A percentile compares a stretch with the other conserved stretches of the same genome.
These are phyloP conservation scores for Platerodrilus igneus DNA, from an alignment of 2,888 invertebrate genomes.

Conservation along the genomic window DNA sequence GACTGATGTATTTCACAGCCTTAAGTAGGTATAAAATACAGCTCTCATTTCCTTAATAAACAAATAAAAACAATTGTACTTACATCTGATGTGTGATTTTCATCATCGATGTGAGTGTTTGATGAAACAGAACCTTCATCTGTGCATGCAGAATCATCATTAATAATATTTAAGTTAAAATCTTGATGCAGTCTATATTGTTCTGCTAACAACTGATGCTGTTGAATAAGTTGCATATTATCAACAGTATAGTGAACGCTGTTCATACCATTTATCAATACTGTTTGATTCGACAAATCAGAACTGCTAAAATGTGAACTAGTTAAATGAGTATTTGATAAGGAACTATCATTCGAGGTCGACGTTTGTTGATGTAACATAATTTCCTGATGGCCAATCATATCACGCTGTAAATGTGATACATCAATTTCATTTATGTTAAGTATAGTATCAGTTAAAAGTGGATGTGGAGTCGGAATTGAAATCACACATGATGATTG, in stretches of 20 bases:
- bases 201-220: constrained; percentile 35
- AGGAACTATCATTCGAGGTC: constrained; percentile 36
- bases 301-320: constrained; percentile 40
- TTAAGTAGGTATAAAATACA: too few species aligned
- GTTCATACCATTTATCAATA: constrained; percentile 33
- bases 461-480: constrained; percentile 37
- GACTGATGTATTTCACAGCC: too few species aligned
- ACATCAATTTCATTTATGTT: constrained; percentile 41
- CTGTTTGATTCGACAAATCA: constrained; percentile 39
- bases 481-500: constrained; percentile 38
- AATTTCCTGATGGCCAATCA: constrained; percentile 40
- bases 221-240: constrained; percentile 38
- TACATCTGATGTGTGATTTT: too few species aligned
- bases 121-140: too few species aligned
- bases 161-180: constrained; percentile 6
- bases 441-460: constrained; percentile 35
- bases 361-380: constrained; percentile 39
- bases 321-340: constrained; percentile 41
- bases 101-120: too few species aligned
- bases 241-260: constrained; percentile 32
- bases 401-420: constrained; percentile 36
- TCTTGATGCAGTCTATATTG: constrained; percentile 35
- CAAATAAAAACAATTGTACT: too few species aligned
- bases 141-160: not conserved
- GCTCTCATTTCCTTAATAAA: too few species aligned